phyloP scores from a whole-genome alignment of 2,797 vertebrate species.

The Carduelis carduelis region DNA sequence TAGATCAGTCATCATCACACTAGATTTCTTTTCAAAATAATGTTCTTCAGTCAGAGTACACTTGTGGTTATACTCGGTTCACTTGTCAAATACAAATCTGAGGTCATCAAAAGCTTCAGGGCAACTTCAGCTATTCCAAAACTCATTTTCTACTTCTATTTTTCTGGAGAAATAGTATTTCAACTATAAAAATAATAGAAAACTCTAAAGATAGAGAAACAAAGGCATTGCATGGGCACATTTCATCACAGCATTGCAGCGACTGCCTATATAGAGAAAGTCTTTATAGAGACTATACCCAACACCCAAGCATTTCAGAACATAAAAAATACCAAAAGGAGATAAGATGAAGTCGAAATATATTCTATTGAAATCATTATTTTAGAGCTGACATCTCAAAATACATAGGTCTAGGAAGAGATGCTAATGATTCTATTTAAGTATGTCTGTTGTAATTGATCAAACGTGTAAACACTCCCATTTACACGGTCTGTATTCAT shows the following conservation, averaged over 20 bases:
- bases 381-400: neutral
- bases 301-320: neutral
- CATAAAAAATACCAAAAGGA: neutral
- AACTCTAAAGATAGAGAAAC: conserved; percentile 48
- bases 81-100: conserved; percentile 84
- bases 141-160: conserved; percentile 78
- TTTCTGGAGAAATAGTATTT: conserved; percentile 71
- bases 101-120: conserved; percentile 74
- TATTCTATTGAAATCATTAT: neutral
- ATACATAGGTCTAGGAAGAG: neutral
- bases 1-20: conserved; percentile 77
- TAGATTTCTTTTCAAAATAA: conserved; percentile 82
- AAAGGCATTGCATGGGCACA: neutral
- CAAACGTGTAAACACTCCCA: neutral
- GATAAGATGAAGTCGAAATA: neutral
- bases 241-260: neutral
- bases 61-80: conserved; percentile 76
- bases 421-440: neutral
- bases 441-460: neutral
- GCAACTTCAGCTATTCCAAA: conserved; percentile 74
- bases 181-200: conserved; percentile 68
- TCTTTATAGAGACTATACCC: neutral
- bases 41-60: conserved; percentile 77
- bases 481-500: neutral
- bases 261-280: neutral